Evolutionary conservation across 2,888 invertebrate species (phyloP).

Genomic region (Philaethria dido): DNA sequence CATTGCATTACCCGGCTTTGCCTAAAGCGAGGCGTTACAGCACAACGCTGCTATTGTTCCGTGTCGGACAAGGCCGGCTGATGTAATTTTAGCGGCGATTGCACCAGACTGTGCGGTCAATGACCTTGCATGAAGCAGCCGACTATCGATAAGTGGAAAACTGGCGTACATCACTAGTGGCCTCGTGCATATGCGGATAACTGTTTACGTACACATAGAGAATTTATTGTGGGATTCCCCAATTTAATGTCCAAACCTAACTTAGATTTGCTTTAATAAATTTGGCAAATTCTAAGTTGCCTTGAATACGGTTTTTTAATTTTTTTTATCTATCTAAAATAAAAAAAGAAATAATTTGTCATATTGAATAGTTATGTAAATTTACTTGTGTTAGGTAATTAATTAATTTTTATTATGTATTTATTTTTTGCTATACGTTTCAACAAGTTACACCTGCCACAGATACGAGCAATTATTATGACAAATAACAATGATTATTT

Average conservation of each 20-base stretch:
- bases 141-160: conserved; percentile 55
- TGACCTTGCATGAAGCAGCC: conserved; percentile 64
- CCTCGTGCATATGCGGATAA: conserved; percentile 41
- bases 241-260: background rate
- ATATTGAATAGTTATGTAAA: too few species aligned
- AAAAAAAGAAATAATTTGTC: background rate
- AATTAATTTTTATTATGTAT: background rate
- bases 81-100: conserved; percentile 69
- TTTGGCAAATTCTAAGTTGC: background rate
- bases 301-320: too few species aligned
- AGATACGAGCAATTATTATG: background rate
- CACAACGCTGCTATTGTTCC: conserved; percentile 66
- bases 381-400: too few species aligned
- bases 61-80: conserved; percentile 76
- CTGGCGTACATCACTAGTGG: conserved; percentile 54
- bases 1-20: conserved; percentile 32
- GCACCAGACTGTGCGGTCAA: conserved; percentile 72
- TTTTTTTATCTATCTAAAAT: background rate
- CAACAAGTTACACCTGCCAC: background rate
- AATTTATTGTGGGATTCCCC: conserved; percentile 16
- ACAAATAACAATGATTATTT: background rate
- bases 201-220: conserved; percentile 31
- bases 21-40: conserved; percentile 44
- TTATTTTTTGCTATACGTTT: background rate
- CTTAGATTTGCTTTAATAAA: background rate